Evolutionary conservation across 2,888 invertebrate genomes (phyloP), one percentile per base, ranked within the genome.

Genomic region (Drosophila melanosoma): DNA sequence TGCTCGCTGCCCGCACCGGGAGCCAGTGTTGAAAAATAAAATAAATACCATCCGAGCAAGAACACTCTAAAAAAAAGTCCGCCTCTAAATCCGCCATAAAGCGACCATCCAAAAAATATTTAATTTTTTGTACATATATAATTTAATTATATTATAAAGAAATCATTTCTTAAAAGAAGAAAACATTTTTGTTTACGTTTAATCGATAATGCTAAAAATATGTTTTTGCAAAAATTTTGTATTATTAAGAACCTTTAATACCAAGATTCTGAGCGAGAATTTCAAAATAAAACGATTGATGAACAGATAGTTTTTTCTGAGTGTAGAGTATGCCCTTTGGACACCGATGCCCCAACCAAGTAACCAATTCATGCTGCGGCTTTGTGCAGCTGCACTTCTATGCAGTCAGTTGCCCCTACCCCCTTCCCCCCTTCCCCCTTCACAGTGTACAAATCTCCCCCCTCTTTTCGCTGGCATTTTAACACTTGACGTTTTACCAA

Each of bases 401-500:
- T 83, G 85, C 78, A 75, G 42, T 52, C 70, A 69, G 26, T 58
- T 17, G 5, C 26, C 32, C 38, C 38, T 8, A 2, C 54, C 35
- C 3, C 53, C 3, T 29, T 3, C 35, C 23, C 36, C 12, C 20
- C 48, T 33, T n/a, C n/a, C n/a, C n/a, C n/a, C 49, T 42, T 23
- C 23, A 1, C 23, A 23, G 33, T 33, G 8, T 11, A n/a, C 48
- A 23, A 26, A 32, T 10, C 33, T 3, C 35, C 23, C 36, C 12
- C 20, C 48, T 33, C 26, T 54, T 6, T 29, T 6, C 6, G 54
- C 57, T 62, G 59, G 68, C 81, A 76, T 78, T 85, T 83, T 74
- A 67, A 73, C 88, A 86, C 86, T 86, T 87, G 86, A 88, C 86
- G 87, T 77, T 88, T 82, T 81, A 88, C 89, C 87, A 88, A 88